phyloP scores from a whole-genome alignment of 2,113 vertebrate species.

The Neotragus moschatus region DNA sequence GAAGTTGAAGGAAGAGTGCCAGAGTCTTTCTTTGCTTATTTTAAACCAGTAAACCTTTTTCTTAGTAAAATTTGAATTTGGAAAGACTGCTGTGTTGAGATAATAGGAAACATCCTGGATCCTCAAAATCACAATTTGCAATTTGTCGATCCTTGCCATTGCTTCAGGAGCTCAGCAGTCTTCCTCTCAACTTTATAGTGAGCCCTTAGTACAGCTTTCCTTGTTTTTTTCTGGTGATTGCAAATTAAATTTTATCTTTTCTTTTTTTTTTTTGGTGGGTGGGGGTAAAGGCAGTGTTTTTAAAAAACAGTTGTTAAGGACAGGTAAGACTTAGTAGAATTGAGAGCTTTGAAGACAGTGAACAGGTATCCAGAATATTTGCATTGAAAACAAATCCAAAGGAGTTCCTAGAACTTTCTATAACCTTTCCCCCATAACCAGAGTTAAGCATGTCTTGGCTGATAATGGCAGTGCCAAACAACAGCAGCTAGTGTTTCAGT shows the following conservation, averaged over 20 bases:
- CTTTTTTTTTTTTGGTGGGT: background rate
- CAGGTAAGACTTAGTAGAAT: background rate
- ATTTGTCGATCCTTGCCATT: background rate
- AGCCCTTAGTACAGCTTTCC: background rate
- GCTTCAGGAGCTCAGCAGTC: background rate
- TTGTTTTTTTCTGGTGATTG: background rate
- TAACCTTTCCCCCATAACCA: background rate
- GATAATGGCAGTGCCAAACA: background rate
- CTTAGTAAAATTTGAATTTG: constrained; percentile 30
- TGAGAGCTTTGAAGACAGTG: background rate
- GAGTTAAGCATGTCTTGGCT: background rate
- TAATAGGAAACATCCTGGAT: background rate
- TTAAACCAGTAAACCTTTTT: constrained; percentile 33
- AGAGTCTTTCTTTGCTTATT: background rate
- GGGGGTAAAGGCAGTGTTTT: background rate
- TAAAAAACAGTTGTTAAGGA: background rate
- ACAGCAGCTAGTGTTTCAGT: background rate
- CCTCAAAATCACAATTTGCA: background rate
- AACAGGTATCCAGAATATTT: background rate
- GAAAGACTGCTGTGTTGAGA: background rate
- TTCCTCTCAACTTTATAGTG: background rate
- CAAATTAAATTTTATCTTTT: background rate
- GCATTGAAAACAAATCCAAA: background rate
- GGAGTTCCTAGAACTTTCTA: background rate
- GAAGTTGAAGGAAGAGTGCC: background rate